phyloP scores from a whole-genome alignment of 2,797 vertebrate genomes.

The Scyliorhinus canicula region DNA sequence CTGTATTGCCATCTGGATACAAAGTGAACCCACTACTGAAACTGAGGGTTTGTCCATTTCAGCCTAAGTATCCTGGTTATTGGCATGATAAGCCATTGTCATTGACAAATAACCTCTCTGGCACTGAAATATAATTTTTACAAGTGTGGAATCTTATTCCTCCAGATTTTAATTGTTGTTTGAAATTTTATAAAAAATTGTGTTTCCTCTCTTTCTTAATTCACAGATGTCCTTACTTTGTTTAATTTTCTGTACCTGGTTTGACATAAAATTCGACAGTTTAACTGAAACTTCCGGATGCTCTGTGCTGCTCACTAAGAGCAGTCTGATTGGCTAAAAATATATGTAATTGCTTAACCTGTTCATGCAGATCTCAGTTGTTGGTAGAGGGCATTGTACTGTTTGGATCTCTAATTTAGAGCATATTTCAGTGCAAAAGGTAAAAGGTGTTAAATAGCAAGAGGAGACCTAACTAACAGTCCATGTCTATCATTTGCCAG shows the following conservation, averaged over 20 bases:
- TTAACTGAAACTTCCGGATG: background rate
- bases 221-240: background rate
- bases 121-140: background rate
- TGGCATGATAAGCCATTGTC: background rate
- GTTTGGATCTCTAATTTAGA: background rate
- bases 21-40: background rate
- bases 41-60: background rate
- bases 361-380: background rate
- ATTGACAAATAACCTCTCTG: background rate
- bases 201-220: background rate
- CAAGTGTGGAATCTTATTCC: background rate
- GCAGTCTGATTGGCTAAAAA: background rate
- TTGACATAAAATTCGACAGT: background rate
- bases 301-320: background rate
- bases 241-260: background rate
- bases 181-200: background rate
- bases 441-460: background rate
- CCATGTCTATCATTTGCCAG: background rate
- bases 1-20: background rate
- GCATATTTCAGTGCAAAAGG: background rate
- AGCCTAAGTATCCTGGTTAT: background rate
- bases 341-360: background rate
- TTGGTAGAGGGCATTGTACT: no score
- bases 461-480: background rate
- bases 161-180: background rate